Evolutionary conservation across 2,888 invertebrate genomes (phyloP).

Genomic region (Xanthia togata): DNA sequence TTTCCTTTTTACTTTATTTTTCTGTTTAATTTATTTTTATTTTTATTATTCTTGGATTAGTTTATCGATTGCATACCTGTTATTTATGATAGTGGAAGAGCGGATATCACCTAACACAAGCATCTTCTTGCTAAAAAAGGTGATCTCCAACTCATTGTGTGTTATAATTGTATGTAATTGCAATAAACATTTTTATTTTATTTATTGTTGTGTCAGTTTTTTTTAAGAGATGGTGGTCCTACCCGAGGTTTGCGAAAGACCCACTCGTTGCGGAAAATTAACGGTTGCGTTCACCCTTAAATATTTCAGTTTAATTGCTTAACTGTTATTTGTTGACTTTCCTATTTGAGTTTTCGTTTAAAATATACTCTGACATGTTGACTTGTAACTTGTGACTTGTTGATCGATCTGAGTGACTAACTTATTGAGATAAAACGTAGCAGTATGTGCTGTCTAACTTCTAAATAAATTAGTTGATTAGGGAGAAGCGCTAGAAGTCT

Average conservation of each 20-base stretch:
- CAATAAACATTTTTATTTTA: too few species aligned
- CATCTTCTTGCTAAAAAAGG: too few species aligned
- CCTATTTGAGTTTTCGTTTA: background rate
- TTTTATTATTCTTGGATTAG: too few species aligned
- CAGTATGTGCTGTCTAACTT: background rate
- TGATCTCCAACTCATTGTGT: too few species aligned
- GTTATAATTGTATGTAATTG: too few species aligned
- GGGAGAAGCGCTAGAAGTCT: background rate
- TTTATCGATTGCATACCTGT: too few species aligned
- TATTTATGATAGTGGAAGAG: too few species aligned
- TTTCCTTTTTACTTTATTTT: too few species aligned
- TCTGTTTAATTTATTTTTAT: too few species aligned
- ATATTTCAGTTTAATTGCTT: constrained; percentile 35
- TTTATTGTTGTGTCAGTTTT: background rate
- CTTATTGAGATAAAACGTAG: background rate
- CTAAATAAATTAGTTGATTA: background rate
- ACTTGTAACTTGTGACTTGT: too few species aligned
- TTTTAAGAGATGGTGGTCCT: constrained; percentile 25
- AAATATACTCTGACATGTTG: background rate
- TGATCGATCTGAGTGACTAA: background rate
- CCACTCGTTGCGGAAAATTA: constrained; percentile 25
- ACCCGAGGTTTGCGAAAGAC: constrained; percentile 38
- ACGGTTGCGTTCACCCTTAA: constrained; percentile 24
- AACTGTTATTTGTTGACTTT: constrained; percentile 14
- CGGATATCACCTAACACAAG: too few species aligned